A percentile compares a stretch with the other conserved stretches of the same genome.
Evolutionary conservation across 2,888 invertebrate genomes (phyloP).

Genomic region (Caenorhabditis auriculariae): DNA sequence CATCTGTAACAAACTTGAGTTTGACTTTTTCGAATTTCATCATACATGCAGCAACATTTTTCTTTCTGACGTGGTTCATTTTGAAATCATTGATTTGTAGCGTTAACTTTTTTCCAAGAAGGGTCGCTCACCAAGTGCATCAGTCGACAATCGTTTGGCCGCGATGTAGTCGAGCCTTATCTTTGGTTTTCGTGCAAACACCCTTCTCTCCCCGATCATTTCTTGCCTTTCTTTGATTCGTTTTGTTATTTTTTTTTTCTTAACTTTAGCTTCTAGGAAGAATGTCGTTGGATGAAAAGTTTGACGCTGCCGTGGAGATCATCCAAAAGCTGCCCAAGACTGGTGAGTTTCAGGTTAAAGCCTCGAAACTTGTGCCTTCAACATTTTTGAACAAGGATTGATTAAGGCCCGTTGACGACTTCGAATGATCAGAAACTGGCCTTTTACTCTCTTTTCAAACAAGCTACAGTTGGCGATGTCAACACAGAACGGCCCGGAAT

Average conservation of each 20-base stretch:
- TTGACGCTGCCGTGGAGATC: conserved; percentile 61
- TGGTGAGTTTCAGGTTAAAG: conserved; percentile 42
- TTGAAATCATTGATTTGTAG: too few species aligned
- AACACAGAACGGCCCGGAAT: conserved; percentile 60
- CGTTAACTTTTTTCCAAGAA: too few species aligned
- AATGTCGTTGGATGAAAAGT: conserved; percentile 51
- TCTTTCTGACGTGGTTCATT: too few species aligned
- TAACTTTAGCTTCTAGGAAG: neutral
- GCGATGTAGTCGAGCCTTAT: too few species aligned
- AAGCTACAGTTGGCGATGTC: conserved; percentile 59
- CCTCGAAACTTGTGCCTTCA: neutral
- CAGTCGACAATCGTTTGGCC: conserved; percentile 4
- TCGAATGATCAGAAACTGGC: conserved; percentile 60
- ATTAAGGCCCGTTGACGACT: conserved; percentile 54
- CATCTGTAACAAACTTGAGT: too few species aligned
- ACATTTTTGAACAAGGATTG: neutral
- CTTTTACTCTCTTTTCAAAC: conserved; percentile 62
- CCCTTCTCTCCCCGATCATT: neutral
- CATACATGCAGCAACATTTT: too few species aligned
- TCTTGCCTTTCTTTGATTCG: neutral
- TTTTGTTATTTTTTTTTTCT: neutral
- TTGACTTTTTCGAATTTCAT: too few species aligned
- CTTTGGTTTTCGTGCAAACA: conserved; percentile 2
- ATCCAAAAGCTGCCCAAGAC: conserved; percentile 62
- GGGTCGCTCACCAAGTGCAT: neutral